A percentile compares a stretch with the other conserved stretches of the same genome.
These are phyloP conservation scores for Enchytraeus crypticus DNA, from an alignment of 2,888 invertebrate genomes.

Conservation along the genomic window DNA sequence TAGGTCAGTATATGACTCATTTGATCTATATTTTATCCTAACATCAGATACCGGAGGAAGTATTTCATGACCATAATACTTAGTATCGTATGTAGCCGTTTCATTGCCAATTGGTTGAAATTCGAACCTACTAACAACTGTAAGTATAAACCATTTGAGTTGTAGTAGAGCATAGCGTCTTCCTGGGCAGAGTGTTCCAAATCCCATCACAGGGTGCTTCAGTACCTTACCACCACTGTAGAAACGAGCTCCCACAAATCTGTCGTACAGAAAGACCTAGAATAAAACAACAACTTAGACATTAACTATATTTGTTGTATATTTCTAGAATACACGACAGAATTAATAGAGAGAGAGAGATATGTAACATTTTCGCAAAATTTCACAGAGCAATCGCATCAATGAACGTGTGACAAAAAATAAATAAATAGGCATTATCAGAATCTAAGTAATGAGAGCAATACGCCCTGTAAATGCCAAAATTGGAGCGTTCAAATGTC, in stretches of 20 bases:
- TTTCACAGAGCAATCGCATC: no score
- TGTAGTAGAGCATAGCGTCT: slow-evolving; percentile 45
- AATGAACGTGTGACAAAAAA: no score
- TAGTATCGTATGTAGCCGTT: slow-evolving; percentile 34
- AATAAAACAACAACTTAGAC: background rate
- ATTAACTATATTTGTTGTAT: no score
- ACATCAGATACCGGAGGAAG: slow-evolving; percentile 46
- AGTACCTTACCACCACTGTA: slow-evolving; percentile 42
- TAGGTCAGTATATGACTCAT: no score
- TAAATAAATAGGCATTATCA: no score
- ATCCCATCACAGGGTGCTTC: slow-evolving; percentile 43
- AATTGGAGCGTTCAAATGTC: no score
- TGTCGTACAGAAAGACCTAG: slow-evolving; percentile 45
- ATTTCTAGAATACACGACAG: no score
- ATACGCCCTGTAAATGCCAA: no score
- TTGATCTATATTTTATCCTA: slow-evolving; percentile 29
- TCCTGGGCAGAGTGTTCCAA: slow-evolving; percentile 47
- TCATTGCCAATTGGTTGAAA: slow-evolving; percentile 37
- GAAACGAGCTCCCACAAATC: slow-evolving; percentile 44
- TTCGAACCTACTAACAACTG: slow-evolving; percentile 39
- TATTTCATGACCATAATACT: slow-evolving; percentile 48
- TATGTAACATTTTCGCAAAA: no score
- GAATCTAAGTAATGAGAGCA: no score
- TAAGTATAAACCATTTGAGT: slow-evolving; percentile 44
- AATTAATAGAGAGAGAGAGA: no score